Percentiles rank a stretch among this genome's conserved stretches.
These are phyloP conservation scores for Menidia menidia DNA, from an alignment of 2,797 vertebrate genomes.

Conservation along the genomic window DNA sequence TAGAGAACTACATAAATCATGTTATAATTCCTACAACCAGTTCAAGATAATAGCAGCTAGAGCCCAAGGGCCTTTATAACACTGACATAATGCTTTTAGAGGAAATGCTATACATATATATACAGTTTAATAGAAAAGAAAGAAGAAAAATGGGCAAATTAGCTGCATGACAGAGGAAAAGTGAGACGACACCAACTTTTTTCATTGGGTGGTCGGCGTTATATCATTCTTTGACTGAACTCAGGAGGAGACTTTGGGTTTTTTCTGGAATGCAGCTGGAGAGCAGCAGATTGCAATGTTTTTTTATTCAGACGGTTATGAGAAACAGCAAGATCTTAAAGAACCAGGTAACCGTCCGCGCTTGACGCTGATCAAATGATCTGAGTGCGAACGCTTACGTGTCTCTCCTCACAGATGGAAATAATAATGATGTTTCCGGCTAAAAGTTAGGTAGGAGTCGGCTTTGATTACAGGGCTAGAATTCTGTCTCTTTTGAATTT, in stretches of 20 bases:
- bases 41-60: neutral
- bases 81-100: neutral
- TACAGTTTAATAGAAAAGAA: neutral
- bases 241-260: conserved; percentile 3
- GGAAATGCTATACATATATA: neutral
- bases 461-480: neutral
- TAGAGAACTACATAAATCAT: neutral
- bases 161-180: neutral
- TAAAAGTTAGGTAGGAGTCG: neutral
- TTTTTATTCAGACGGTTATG: conserved; percentile 5
- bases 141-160: neutral
- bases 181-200: neutral
- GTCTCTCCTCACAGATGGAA: neutral
- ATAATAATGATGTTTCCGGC: neutral
- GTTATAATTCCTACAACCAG: neutral
- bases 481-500: neutral
- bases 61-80: neutral
- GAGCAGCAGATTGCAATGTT: conserved; percentile 1
- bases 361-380: neutral
- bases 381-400: neutral
- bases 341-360: neutral
- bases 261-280: neutral
- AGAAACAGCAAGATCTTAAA: neutral
- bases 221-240: neutral
- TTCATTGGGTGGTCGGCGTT: neutral